Evolutionary conservation across 2,888 invertebrate species (phyloP).

Genomic region (Shargacucullia verbasci): DNA sequence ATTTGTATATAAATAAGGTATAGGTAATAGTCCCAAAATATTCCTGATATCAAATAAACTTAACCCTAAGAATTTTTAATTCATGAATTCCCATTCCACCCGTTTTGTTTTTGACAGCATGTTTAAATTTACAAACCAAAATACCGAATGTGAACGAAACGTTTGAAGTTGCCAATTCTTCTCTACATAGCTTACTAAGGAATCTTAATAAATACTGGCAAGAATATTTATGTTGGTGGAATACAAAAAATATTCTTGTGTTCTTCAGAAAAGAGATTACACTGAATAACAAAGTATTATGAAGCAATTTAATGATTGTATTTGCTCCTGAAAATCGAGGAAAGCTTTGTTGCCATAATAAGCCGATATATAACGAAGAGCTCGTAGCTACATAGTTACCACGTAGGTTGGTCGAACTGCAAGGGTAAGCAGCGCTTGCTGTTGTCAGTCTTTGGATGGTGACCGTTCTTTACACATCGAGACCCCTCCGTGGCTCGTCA

Average conservation of each 20-base stretch:
- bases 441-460: too few species aligned
- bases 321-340: background rate
- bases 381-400: too few species aligned
- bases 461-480: too few species aligned
- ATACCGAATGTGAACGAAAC: slow-evolving; percentile 19
- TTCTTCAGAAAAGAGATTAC: slow-evolving; percentile 20
- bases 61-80: slow-evolving; percentile 4
- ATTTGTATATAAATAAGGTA: too few species aligned
- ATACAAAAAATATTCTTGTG: too few species aligned
- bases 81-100: slow-evolving; percentile 11
- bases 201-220: slow-evolving; percentile 44
- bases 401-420: too few species aligned
- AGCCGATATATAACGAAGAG: too few species aligned
- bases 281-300: slow-evolving; percentile 15
- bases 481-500: too few species aligned
- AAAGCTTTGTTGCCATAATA: too few species aligned
- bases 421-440: too few species aligned
- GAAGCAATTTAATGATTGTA: slow-evolving; percentile 26
- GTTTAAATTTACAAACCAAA: slow-evolving; percentile 17
- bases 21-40: too few species aligned
- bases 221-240: slow-evolving; percentile 22
- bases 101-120: slow-evolving; percentile 35
- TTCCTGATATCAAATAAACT: background rate
- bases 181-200: slow-evolving; percentile 16
- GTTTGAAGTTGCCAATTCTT: slow-evolving; percentile 27